Evolutionary conservation across 2,888 invertebrate genomes (phyloP).

Genomic region (Ochropleura plecta): DNA sequence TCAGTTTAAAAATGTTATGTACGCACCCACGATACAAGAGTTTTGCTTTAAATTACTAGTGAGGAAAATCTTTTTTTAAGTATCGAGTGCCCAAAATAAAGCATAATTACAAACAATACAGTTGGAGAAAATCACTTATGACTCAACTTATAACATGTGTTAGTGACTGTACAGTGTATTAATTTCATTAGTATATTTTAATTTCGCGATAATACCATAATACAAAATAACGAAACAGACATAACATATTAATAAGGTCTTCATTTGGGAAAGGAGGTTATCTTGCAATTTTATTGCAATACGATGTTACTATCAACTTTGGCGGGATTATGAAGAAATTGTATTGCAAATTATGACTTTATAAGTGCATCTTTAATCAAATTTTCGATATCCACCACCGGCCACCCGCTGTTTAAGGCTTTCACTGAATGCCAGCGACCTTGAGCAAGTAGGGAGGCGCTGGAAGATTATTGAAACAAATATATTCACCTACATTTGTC

Average conservation of each 20-base stretch:
- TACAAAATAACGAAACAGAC: no score
- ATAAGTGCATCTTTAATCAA: neutral
- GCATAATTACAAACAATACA: neutral
- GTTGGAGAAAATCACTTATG: neutral
- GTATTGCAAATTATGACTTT: constrained; percentile 23
- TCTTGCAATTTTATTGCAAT: constrained; percentile 27
- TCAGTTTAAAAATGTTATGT: no score
- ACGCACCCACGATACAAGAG: no score
- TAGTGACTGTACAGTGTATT: constrained; percentile 35
- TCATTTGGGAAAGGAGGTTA: constrained; percentile 35
- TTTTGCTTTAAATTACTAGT: no score
- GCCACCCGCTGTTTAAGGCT: neutral
- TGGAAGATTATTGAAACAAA: no score
- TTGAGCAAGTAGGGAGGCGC: no score
- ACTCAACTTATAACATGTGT: neutral
- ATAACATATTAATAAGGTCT: no score
- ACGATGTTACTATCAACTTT: constrained; percentile 39
- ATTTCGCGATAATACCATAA: no score
- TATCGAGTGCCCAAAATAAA: neutral
- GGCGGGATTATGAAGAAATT: constrained; percentile 17
- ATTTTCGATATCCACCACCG: neutral
- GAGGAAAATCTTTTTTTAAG: no score
- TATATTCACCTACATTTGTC: no score
- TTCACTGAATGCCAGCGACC: no score
- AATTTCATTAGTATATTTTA: constrained; percentile 9